phyloP scores from a whole-genome alignment of 2,888 invertebrate species.

The Nasonovia ribisnigri region DNA sequence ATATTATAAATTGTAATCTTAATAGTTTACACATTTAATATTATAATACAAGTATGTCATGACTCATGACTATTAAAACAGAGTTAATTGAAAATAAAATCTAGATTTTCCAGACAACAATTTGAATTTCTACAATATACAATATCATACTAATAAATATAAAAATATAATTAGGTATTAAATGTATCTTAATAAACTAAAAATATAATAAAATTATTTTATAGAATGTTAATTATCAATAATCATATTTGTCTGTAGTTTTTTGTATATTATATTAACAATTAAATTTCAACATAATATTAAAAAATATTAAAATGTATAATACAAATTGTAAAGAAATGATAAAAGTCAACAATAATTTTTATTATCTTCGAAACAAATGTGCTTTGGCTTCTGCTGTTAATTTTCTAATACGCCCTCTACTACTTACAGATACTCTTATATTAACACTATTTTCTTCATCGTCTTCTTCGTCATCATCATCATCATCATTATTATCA shows the following conservation, averaged over 20 bases:
- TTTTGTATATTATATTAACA: neutral
- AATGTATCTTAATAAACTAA: conserved; percentile 10
- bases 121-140: neutral
- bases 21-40: neutral
- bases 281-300: neutral
- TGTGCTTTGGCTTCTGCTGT: conserved; percentile 82
- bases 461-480: conserved; percentile 68
- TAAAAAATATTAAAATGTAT: conserved; percentile 3
- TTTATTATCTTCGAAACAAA: conserved; percentile 64
- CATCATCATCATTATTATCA: conserved; percentile 67
- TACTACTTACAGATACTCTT: conserved; percentile 78
- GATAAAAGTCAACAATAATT: neutral
- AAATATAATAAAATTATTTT: neutral
- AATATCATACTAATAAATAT: conserved; percentile 4
- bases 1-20: neutral
- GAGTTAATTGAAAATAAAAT: neutral
- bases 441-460: conserved; percentile 67
- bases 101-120: neutral
- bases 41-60: neutral
- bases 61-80: neutral
- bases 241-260: neutral
- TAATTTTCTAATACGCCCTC: conserved; percentile 86
- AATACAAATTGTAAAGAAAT: neutral
- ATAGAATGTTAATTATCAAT: neutral
- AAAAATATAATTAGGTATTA: conserved; percentile 23